phyloP scores from a whole-genome alignment of 2,113 vertebrate species.

The Ifrita kowaldi region DNA sequence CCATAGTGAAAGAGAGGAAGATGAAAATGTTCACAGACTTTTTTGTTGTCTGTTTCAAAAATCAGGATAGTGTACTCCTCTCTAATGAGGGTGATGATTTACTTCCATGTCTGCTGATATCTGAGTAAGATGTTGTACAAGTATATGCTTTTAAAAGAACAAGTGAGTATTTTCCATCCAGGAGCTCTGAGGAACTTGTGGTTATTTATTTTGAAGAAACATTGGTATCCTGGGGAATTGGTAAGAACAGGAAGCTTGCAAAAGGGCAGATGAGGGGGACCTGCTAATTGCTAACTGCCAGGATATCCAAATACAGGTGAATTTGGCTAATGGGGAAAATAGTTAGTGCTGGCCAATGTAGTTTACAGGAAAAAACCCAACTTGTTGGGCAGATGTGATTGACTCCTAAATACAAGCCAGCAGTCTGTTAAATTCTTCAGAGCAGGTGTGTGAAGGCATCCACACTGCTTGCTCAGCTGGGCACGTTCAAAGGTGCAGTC shows the following conservation, averaged over 20 bases:
- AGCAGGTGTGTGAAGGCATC: neutral
- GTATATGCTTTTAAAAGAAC: neutral
- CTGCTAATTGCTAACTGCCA: neutral
- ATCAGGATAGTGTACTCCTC: neutral
- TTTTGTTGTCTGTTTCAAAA: neutral
- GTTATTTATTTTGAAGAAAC: neutral
- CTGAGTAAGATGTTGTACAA: neutral
- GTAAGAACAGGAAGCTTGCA: neutral
- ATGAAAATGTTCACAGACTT: neutral
- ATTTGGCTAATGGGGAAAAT: neutral
- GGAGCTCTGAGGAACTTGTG: neutral
- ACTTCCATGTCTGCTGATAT: neutral
- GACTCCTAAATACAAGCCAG: neutral
- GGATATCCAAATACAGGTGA: neutral
- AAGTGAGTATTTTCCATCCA: neutral
- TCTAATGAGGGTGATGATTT: neutral
- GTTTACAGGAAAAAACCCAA: neutral
- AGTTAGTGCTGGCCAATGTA: neutral
- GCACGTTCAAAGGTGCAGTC: neutral
- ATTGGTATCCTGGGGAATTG: neutral
- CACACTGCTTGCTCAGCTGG: fast-evolving
- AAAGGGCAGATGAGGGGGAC: neutral
- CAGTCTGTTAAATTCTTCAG: neutral
- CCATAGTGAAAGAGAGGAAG: neutral
- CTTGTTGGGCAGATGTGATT: neutral